phyloP scores from a whole-genome alignment of 2,797 vertebrate species.

The Masticophis lateralis region DNA sequence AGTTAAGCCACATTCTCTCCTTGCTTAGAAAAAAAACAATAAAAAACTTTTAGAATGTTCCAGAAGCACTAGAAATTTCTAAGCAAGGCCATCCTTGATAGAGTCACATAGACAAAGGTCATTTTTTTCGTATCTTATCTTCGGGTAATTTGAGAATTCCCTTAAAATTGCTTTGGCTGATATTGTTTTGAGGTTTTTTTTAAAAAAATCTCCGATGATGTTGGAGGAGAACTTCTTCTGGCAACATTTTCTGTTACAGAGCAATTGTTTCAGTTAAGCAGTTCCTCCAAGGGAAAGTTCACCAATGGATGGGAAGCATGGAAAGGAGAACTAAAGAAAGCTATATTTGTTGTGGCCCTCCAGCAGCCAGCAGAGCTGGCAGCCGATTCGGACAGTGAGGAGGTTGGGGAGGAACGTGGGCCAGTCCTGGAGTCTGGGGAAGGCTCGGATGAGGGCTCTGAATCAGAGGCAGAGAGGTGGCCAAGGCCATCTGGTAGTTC shows the following conservation, averaged over 20 bases:
- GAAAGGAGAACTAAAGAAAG: background rate
- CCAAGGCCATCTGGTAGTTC: no score
- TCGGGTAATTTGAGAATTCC: background rate
- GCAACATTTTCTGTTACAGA: background rate
- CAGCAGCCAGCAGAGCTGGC: no score
- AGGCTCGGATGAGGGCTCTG: no score
- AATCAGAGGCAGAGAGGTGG: no score
- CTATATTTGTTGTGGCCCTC: background rate
- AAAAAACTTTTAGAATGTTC: slow-evolving; percentile 35
- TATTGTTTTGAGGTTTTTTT: background rate
- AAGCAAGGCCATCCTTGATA: background rate
- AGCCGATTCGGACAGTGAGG: no score
- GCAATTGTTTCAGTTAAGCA: background rate
- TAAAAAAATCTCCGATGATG: background rate
- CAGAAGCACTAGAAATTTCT: background rate
- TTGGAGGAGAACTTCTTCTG: background rate
- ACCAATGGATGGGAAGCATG: background rate
- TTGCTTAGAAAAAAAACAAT: slow-evolving; percentile 20
- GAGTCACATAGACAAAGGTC: background rate
- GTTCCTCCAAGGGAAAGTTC: background rate
- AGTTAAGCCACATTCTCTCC: slow-evolving; percentile 31
- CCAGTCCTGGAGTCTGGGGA: no score
- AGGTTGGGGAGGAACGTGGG: no score
- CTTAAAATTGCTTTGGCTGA: background rate
- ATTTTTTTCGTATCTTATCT: background rate